A percentile compares a stretch with the other conserved stretches of the same genome.
Evolutionary conservation across 2,888 invertebrate species (phyloP).

Genomic region (Standfussiana lucernea): DNA sequence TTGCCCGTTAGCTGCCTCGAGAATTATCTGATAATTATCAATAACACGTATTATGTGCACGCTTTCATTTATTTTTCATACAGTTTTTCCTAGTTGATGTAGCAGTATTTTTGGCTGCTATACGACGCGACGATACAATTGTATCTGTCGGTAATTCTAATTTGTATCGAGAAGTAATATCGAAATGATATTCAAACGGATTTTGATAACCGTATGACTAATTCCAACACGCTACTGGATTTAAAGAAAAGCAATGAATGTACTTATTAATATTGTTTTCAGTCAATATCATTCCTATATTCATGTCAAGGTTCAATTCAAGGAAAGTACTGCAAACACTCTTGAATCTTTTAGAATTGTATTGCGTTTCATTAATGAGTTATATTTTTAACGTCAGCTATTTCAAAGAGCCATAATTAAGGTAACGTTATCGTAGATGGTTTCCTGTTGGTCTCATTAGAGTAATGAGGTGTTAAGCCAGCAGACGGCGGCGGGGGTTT

Average conservation of each 20-base stretch:
- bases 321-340: slow-evolving; percentile 39
- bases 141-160: background rate
- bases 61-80: slow-evolving; percentile 48
- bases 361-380: slow-evolving; percentile 19
- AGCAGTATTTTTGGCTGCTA: slow-evolving; percentile 5
- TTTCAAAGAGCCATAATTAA: slow-evolving; percentile 8
- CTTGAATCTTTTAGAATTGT: slow-evolving; percentile 18
- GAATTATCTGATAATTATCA: slow-evolving; percentile 70
- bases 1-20: slow-evolving; percentile 48
- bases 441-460: slow-evolving; percentile 37
- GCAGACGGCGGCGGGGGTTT: background rate
- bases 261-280: background rate
- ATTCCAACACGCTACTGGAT: background rate
- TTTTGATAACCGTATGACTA: slow-evolving; percentile 20
- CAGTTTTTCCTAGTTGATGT: slow-evolving; percentile 20
- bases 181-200: background rate
- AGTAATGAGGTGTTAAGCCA: slow-evolving; percentile 31
- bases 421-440: slow-evolving; percentile 20
- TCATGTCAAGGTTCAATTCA: slow-evolving; percentile 48
- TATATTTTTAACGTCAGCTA: slow-evolving; percentile 17
- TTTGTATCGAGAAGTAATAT: slow-evolving; percentile 1
- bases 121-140: slow-evolving; percentile 3
- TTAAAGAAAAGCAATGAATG: background rate
- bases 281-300: slow-evolving; percentile 25
- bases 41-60: slow-evolving; percentile 57